A percentile compares a stretch with the other conserved stretches of the same genome.
Conservation (phyloP, 2,113 vertebrate genomes). For the Struthidea cinerea region DNA sequence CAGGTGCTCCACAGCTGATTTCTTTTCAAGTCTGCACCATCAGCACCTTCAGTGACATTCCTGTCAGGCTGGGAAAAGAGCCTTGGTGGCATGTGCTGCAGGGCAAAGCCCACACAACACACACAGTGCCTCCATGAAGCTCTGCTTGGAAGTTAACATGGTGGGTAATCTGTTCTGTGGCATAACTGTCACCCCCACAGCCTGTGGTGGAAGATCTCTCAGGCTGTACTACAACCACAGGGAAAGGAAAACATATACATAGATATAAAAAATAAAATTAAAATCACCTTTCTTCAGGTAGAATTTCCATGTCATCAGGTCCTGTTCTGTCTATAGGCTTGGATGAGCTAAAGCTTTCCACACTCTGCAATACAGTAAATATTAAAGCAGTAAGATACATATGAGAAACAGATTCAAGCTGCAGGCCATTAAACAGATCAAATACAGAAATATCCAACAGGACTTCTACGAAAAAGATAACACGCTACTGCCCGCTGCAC, state of each 20-base stretch:
- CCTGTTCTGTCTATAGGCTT: slow-evolving; percentile 57
- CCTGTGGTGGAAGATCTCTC: not conserved
- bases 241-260: not conserved
- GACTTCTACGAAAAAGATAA: not conserved
- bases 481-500: not conserved
- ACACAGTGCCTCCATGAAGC: not conserved
- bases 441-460: not conserved
- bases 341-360: slow-evolving; percentile 70
- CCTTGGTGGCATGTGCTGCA: not conserved
- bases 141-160: not conserved
- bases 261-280: not conserved
- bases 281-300: slow-evolving; percentile 75
- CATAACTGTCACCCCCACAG: not conserved
- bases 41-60: not conserved
- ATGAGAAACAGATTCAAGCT: not conserved
- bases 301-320: slow-evolving; percentile 70
- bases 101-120: not conserved
- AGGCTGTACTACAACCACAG: not conserved
- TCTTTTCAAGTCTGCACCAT: not conserved
- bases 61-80: not conserved
- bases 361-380: slow-evolving; percentile 68
- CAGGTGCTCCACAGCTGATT: not conserved
- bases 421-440: not conserved
- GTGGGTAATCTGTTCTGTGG: not conserved
- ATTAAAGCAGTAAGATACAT: not conserved